A percentile compares a stretch with the other conserved stretches of the same genome.
Conservation (phyloP, 2,113 vertebrate species). For the Urocynchramus pylzowi region DNA sequence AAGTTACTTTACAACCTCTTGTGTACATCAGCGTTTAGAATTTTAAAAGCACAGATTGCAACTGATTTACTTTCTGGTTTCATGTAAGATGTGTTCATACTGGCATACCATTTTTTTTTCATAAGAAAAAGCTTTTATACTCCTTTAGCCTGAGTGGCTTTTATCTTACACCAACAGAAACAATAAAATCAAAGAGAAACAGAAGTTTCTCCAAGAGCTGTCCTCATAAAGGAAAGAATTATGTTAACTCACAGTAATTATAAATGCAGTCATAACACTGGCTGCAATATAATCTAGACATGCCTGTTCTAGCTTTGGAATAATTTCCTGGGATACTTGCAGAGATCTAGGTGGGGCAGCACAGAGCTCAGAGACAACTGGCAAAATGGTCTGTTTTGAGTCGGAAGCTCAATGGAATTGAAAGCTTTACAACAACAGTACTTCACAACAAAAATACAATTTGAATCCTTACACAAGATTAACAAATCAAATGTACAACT, state of each 20-base stretch:
- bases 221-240: constrained; percentile 52
- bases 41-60: neutral
- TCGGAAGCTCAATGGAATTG: neutral
- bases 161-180: constrained; percentile 44
- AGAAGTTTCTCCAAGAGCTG: constrained; percentile 13
- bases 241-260: constrained; percentile 44
- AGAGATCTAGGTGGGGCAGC: neutral
- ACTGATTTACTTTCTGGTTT: neutral
- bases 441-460: neutral
- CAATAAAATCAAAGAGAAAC: constrained; percentile 10
- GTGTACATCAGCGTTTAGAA: neutral
- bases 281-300: neutral
- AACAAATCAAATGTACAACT: neutral
- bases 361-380: neutral
- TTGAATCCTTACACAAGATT: neutral
- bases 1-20: neutral
- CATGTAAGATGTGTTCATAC: neutral
- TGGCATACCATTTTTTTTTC: neutral
- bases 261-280: constrained; percentile 47
- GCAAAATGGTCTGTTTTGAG: neutral
- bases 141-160: neutral
- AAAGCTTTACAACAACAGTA: neutral
- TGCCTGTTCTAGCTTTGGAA: constrained; percentile 26
- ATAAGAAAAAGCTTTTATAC: neutral
- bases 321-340: neutral